Evolutionary conservation across 2,797 vertebrate species (phyloP).

Genomic region (Rallus crepitans): DNA sequence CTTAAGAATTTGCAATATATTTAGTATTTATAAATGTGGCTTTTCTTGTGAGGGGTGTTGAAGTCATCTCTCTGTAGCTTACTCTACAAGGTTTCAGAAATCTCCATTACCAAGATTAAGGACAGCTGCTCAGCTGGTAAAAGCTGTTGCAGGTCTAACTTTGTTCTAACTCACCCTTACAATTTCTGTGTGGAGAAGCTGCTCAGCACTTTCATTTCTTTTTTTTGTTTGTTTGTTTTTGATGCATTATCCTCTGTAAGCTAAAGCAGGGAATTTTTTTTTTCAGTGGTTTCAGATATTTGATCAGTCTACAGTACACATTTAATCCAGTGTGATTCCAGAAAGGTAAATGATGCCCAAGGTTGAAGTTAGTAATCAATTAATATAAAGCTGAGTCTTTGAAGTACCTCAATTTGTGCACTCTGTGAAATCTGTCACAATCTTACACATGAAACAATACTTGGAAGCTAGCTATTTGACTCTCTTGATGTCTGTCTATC

Average conservation of each 20-base stretch:
- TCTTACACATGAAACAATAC: neutral
- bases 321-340: neutral
- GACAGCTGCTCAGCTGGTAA: neutral
- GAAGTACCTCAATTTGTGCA: neutral
- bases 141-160: neutral
- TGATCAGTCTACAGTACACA: neutral
- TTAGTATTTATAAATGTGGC: neutral
- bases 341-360: conserved; percentile 18
- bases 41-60: neutral
- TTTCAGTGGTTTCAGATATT: neutral
- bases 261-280: neutral
- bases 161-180: neutral
- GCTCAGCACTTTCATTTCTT: neutral
- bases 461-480: neutral
- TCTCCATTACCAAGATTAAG: no score
- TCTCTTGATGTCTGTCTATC: neutral
- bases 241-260: neutral
- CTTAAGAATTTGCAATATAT: fast-evolving
- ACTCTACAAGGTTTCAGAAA: neutral
- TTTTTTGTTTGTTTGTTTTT: neutral
- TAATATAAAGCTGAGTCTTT: neutral
- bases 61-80: neutral
- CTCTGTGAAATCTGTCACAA: neutral
- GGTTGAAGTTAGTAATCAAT: neutral
- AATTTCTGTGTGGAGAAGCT: neutral